Conservation (phyloP, 2,113 vertebrate genomes). For the Entelurus aequoreus region DNA sequence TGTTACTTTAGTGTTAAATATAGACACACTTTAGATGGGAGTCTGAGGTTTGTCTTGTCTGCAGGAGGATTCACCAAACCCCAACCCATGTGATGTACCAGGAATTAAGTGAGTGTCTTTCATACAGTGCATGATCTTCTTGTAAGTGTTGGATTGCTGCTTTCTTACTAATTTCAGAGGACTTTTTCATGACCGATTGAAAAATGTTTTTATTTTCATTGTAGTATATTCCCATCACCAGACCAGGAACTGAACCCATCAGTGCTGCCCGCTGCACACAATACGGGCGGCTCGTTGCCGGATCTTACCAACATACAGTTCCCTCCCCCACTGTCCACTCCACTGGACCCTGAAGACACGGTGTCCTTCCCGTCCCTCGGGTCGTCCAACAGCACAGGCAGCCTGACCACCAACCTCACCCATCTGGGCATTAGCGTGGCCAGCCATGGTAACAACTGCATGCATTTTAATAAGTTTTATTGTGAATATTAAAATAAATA, state of each 20-base stretch:
- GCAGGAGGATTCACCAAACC: constrained; percentile 81
- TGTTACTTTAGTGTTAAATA: neutral
- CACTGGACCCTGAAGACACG: constrained; percentile 88
- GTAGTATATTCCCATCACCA: constrained; percentile 91
- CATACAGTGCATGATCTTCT: neutral
- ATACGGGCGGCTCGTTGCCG: constrained; percentile 92
- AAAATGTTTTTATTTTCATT: neutral
- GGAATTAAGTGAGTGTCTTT: constrained; percentile 89
- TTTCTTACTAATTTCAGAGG: neutral
- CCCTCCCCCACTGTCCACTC: constrained; percentile 91
- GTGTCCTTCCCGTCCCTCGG: constrained; percentile 81
- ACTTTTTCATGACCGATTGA: constrained; percentile 2
- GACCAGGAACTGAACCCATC: constrained; percentile 87
- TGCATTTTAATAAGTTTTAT: neutral
- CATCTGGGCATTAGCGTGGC: constrained; percentile 86
- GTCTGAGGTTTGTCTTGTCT: constrained; percentile 23
- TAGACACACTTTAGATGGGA: neutral
- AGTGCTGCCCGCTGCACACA: constrained; percentile 85
- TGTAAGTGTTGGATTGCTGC: neutral
- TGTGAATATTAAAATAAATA: neutral
- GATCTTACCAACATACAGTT: constrained; percentile 98
- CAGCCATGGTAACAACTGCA: constrained; percentile 74
- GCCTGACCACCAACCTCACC: constrained; percentile 87
- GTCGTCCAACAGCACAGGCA: constrained; percentile 83
- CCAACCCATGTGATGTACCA: constrained; percentile 93